Percentiles rank a stretch among this genome's conserved stretches.
These are phyloP conservation scores for Orius insidiosus DNA, from an alignment of 1,140 invertebrate genomes.

Conservation along the genomic window DNA sequence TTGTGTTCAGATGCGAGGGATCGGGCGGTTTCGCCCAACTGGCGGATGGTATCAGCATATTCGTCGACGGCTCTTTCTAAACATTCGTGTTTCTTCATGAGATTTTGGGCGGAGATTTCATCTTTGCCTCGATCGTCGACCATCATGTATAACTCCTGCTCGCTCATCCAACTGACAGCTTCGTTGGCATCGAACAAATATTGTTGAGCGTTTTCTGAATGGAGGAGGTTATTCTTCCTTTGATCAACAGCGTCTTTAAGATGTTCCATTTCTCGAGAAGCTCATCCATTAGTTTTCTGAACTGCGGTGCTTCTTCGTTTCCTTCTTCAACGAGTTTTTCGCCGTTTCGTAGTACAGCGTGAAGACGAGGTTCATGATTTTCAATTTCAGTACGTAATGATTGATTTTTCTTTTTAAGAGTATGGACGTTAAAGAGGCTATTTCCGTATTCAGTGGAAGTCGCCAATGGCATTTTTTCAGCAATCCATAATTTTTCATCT, in stretches of 20 bases:
- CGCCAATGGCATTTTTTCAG: slow-evolving; percentile 91
- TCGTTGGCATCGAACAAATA: slow-evolving; percentile 98
- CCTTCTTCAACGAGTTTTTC: slow-evolving; percentile 89
- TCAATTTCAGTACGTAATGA: slow-evolving; percentile 92
- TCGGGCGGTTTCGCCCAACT: slow-evolving; percentile 84
- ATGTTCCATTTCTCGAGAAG: slow-evolving; percentile 79
- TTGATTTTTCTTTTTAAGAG: slow-evolving; percentile 93
- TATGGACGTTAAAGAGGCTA: slow-evolving; percentile 91
- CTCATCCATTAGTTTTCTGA: slow-evolving; percentile 72
- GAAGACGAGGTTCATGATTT: slow-evolving; percentile 92
- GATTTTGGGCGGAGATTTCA: slow-evolving; percentile 93
- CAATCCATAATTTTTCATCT: slow-evolving; percentile 97
- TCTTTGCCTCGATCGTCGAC: slow-evolving; percentile 97
- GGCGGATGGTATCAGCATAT: slow-evolving; percentile 90
- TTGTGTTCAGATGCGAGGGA: slow-evolving; percentile 77
- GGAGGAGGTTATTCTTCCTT: slow-evolving; percentile 41
- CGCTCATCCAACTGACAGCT: slow-evolving; percentile 99
- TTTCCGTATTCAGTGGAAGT: slow-evolving; percentile 83
- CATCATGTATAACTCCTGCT: slow-evolving; percentile 99
- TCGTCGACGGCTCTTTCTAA: slow-evolving; percentile 92
- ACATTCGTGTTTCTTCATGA: slow-evolving; percentile 97
- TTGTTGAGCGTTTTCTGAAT: slow-evolving; percentile 54
- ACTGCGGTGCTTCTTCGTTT: slow-evolving; percentile 81
- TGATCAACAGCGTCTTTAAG: slow-evolving; percentile 69
- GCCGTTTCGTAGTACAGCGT: slow-evolving; percentile 82